phyloP scores from a whole-genome alignment of 2,797 vertebrate species.

The Lepidocolaptes lacrymiger region DNA sequence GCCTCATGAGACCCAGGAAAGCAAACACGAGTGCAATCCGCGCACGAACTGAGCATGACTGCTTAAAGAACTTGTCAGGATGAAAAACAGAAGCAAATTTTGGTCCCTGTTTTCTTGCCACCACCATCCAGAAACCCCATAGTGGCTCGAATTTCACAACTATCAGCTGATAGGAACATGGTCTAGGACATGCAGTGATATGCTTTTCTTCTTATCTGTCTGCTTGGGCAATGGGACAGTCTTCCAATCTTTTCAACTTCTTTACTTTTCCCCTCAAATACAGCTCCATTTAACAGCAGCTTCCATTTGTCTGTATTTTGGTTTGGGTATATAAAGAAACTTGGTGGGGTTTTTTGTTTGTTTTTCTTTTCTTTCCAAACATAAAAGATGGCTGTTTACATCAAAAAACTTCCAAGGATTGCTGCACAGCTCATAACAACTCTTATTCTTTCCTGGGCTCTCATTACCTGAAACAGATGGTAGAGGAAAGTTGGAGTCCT shows the following conservation, averaged over 20 bases:
- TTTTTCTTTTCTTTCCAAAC: neutral
- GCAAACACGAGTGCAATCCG: too few species aligned
- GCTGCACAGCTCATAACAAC: neutral
- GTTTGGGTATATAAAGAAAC: neutral
- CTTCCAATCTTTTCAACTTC: neutral
- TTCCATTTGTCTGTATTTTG: neutral
- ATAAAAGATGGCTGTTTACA: neutral
- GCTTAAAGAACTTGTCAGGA: too few species aligned
- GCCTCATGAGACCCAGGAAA: too few species aligned
- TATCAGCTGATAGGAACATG: too few species aligned
- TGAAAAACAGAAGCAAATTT: too few species aligned
- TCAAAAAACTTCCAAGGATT: neutral
- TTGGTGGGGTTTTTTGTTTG: neutral
- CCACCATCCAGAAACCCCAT: too few species aligned
- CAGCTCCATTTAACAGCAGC: neutral
- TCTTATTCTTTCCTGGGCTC: neutral
- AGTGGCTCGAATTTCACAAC: too few species aligned
- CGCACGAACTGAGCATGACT: too few species aligned
- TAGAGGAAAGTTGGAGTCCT: neutral
- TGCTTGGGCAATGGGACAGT: neutral
- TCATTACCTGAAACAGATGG: conserved; percentile 33
- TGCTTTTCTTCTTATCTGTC: neutral
- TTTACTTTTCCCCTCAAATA: neutral
- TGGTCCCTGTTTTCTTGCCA: too few species aligned
- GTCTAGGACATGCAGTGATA: too few species aligned